Conservation (phyloP, 1,140 invertebrate genomes). For the Nasonia vitripennis region DNA sequence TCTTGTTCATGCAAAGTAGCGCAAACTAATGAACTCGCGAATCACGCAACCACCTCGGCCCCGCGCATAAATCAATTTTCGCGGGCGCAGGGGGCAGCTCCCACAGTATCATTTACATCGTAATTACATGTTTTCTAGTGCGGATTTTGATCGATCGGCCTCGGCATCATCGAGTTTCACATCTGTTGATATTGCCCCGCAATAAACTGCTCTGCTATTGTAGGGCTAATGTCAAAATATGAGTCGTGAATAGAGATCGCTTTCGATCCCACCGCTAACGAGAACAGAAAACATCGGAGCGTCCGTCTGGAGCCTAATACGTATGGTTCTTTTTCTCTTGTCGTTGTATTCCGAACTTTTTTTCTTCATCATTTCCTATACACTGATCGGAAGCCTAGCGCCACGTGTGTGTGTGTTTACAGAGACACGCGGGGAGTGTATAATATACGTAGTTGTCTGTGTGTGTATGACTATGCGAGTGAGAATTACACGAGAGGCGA, state of each 20-base stretch:
- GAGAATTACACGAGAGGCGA: constrained; percentile 6
- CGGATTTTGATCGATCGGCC: constrained; percentile 11
- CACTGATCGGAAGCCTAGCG: not conserved
- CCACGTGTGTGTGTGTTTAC: not conserved
- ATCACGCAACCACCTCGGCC: constrained; percentile 1
- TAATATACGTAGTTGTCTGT: not conserved
- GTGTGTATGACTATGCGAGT: not conserved
- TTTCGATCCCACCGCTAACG: not conserved
- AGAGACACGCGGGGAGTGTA: not conserved
- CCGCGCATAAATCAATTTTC: constrained; percentile 34
- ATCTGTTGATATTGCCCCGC: not conserved
- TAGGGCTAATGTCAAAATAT: not conserved
- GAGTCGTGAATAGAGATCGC: not conserved
- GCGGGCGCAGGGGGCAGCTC: not conserved
- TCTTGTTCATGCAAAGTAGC: constrained; percentile 2
- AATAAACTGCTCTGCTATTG: not conserved
- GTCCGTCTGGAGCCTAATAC: constrained; percentile 4
- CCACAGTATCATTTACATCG: constrained; percentile 24
- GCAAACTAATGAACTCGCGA: constrained; percentile 22
- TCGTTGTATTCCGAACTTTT: not conserved
- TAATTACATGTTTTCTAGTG: constrained; percentile 26
- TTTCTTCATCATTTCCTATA: not conserved
- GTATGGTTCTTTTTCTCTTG: not conserved
- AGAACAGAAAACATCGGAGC: too few species aligned
- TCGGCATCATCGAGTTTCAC: not conserved